A percentile compares a stretch with the other conserved stretches of the same genome.
Evolutionary conservation across 2,888 invertebrate genomes (phyloP).

Genomic region (Rapana venosa): DNA sequence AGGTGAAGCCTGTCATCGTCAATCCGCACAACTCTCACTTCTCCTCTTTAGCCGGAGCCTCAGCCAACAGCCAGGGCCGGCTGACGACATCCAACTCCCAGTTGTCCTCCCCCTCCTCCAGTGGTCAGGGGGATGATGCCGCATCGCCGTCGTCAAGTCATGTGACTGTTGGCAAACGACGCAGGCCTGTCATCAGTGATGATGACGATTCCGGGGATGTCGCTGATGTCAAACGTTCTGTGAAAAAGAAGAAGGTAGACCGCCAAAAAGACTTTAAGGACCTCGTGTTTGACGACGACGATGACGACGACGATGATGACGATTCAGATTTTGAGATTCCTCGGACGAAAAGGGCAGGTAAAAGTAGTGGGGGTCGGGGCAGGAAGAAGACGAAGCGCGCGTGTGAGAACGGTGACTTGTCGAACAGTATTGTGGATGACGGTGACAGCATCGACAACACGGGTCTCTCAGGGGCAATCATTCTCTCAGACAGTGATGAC

Average conservation of each 20-base stretch:
- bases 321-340: constrained; percentile 56
- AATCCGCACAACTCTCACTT: constrained; percentile 57
- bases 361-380: not conserved
- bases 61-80: not conserved
- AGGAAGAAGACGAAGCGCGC: not conserved
- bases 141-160: not conserved
- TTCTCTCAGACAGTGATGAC: constrained; percentile 30
- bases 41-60: constrained; percentile 34
- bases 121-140: not conserved
- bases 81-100: not conserved
- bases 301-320: constrained; percentile 51
- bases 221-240: not conserved
- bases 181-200: constrained; percentile 57
- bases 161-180: not conserved
- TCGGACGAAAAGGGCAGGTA: not conserved
- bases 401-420: not conserved
- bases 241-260: not conserved
- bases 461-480: not conserved
- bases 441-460: not conserved
- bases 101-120: not conserved
- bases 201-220: not conserved
- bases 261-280: not conserved
- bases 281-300: constrained; percentile 38
- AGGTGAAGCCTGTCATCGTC: constrained; percentile 59
- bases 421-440: not conserved